Evolutionary conservation across 2,888 invertebrate species (phyloP), one percentile per base, ranked within the genome.

Genomic region (Himalopsyche anomala): DNA sequence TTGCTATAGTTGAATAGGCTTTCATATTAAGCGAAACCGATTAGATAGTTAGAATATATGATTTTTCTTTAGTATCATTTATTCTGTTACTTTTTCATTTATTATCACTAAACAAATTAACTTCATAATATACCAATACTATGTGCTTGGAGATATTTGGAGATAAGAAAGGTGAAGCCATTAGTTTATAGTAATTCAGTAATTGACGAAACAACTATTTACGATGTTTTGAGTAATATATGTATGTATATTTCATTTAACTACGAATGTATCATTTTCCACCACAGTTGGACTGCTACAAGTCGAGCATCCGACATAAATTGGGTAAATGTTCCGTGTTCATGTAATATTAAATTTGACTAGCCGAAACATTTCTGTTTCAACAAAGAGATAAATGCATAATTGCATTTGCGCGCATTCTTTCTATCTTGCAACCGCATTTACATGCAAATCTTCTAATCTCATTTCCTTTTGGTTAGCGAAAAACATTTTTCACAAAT

Each of bases 401-500:
- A 62, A 62, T 62, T 62, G 62, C 62, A 62, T 62, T 62, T 62
- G 62, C 62, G 62, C 62, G 62, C 62, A 62, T 62, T 62, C 62
- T 62, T 62, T 62, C 62, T 28, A 62, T 62, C 62, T 19, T 62
- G 62, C 62, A 62, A 62, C 62, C 62, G 62, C 62, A 62, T 62
- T 62, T 62, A 28, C 62, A 62, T 62, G 62, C 62, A 62, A 62
- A 62, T 62, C 62, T 62, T 8, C 62, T 62, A 62, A 62, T 62
- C 62, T 62, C 62, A 62, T 62, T 62, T 62, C 19, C 62, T 19
- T 62, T 62, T 62, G 62, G 62, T 62, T 62, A 62, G 28, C 19
- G n/a, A 28, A 62, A 62, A 62, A 62, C 19, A 62, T 62, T 62
- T 51, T 62, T 62, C 6, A 19, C 19, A 62, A 51, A 51, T 51